Base-by-base conservation (phyloP, 2,113 vertebrate genomes). In the Australoheros scitulus region DNA sequence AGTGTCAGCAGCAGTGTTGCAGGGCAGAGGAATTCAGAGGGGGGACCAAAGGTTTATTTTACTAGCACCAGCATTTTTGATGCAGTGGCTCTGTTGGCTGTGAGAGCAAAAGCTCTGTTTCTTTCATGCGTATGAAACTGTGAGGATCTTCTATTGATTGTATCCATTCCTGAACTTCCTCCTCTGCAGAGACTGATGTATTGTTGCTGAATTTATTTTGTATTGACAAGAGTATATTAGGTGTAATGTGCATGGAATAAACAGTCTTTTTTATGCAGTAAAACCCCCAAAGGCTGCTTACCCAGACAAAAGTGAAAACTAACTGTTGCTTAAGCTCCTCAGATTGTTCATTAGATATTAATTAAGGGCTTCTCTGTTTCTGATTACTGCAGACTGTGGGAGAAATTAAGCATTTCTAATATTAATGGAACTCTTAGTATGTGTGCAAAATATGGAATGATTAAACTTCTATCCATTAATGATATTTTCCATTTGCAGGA, bases 1-100 rank as follows among this genome's bases (percentile, higher is more conserved):
- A 17, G 52, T 22, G 86, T 90, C 87, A 89, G 83, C 82, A 80
- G 50, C 58, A 56, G 58, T 47, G 61, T 57, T 38, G 59, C 72
- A 34, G 76, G 38, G 38, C 3, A 29, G 52, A 52, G 13, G 68
- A 82, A 47, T 26, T 7, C 41, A 38, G 58, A 52, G 22, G 26
- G 11, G 56, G 17, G 2, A 11, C 18, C 0, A 29, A 13, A 52
- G n/a, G 11, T 81, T 82, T 36, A 75, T 84, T 80, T 59, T 5
- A 56, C 86, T 29, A 20, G 18, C 50, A 24, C 24, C 70, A 78
- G 83, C 63, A 22, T 58, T 86, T 86, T 18, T 79, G 52, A 82
- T 61, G 1, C 52, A 17, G 58, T 7, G 80, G 26, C 50, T 0
- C 15, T 4, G 47, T 41, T 32, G 26, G 52, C 81, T 63, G 76